Evolutionary conservation across 2,797 vertebrate species (phyloP).

Genomic region (Enteromius paludinosus): DNA sequence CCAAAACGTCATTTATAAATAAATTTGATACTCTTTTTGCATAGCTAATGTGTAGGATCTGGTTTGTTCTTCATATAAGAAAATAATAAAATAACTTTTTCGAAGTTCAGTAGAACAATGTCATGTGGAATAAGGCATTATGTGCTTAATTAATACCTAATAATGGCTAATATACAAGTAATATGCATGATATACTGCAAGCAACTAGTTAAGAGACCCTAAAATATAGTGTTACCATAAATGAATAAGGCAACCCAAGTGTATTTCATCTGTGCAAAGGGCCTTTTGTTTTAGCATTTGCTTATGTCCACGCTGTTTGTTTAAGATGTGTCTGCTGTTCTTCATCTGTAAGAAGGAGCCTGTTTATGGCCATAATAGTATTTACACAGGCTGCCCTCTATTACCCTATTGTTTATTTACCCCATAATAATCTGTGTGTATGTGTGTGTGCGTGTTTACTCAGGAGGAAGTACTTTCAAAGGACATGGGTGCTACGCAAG

Average conservation of each 20-base stretch:
- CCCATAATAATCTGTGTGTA: slow-evolving; percentile 22
- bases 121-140: too few species aligned
- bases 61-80: too few species aligned
- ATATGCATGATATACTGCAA: too few species aligned
- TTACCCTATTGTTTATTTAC: slow-evolving; percentile 35
- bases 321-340: slow-evolving; percentile 17
- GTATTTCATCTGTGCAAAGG: background rate
- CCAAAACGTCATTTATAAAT: too few species aligned
- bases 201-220: too few species aligned
- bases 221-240: background rate
- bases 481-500: slow-evolving; percentile 5
- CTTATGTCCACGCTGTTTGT: slow-evolving; percentile 3
- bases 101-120: too few species aligned
- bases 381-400: slow-evolving; percentile 39
- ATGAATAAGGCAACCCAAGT: background rate
- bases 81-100: too few species aligned
- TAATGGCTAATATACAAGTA: too few species aligned
- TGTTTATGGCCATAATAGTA: slow-evolving; percentile 30
- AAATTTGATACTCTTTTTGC: too few species aligned
- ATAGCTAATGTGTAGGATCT: too few species aligned
- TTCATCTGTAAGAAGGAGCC: slow-evolving; percentile 7
- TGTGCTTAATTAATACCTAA: too few species aligned
- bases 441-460: slow-evolving; percentile 10
- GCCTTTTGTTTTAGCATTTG: slow-evolving; percentile 4
- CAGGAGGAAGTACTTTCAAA: slow-evolving; percentile 31